Evolutionary conservation across 2,888 invertebrate species (phyloP), one percentile per base, ranked within the genome.

Genomic region (Pandemis cinnamomeana): DNA sequence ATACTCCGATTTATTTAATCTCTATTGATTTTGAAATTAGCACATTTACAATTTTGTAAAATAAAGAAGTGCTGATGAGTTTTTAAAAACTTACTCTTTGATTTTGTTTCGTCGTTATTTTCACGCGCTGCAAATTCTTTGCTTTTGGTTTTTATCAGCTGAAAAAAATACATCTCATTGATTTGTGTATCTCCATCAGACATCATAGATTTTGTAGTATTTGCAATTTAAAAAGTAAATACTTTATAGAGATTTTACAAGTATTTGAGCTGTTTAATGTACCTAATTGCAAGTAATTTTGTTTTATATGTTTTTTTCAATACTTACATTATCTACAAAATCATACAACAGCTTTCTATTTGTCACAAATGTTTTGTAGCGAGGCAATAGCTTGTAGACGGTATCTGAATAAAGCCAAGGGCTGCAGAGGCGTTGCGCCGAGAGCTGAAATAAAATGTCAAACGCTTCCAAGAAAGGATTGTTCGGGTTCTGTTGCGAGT

Each of bases 101-200:
- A 55, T n/a, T 67, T 46, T 36, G 36, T 15, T 8, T 71, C 66
- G 7, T 63, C 71, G 2, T 74, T 67, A 42, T 71, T 58, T 2
- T 70, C 67, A n/a, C 71, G 27, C n/a, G 53, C 62, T 36, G 72
- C 76, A 8, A 72, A 64, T 8, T 75, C 64, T 27, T 71, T 71
- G 27, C 78, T 70, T 61, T 78, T 77, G 4, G 67, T 72, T 75
- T 77, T 77, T 73, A 76, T 71, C 51, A 77, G 69, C 77, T 77
- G 70, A n/a, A 74, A 76, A 0, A 13, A 48, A 48, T 48, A 1
- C 20, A 20, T 20, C 20, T 20, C 20, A 20, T 20, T 20, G 20
- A 20, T 20, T 20, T 20, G 20, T 20, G 20, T 20, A 20, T 20
- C 20, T 20, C 20, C 1, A 20, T 20, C 20, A 20, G 20, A 20